Evolutionary conservation across 2,797 vertebrate species (phyloP).

Genomic region (Eulemur rubriventer): DNA sequence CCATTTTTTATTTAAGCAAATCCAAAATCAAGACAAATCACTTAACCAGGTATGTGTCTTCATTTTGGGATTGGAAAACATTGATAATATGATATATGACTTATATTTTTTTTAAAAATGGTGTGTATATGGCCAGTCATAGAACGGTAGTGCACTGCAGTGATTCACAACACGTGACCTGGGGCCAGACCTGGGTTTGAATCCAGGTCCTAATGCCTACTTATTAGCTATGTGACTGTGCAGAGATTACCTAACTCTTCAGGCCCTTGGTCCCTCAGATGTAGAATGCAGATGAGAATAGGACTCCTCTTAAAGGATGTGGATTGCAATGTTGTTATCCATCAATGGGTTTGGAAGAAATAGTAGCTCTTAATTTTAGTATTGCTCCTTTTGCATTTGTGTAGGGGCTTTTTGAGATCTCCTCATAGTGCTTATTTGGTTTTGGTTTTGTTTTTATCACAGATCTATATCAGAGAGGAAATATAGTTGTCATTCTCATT

Average conservation of each 20-base stretch:
- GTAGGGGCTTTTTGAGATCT: neutral
- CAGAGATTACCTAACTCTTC: neutral
- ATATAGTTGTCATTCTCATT: neutral
- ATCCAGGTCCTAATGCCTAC: neutral
- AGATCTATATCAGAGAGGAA: neutral
- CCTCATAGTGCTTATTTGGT: neutral
- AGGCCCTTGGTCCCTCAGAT: neutral
- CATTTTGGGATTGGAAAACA: neutral
- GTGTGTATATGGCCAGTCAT: neutral
- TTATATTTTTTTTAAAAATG: neutral
- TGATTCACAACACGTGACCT: neutral
- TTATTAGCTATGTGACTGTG: neutral
- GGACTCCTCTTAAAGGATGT: neutral
- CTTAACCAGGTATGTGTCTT: neutral
- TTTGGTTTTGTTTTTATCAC: neutral
- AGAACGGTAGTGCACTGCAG: neutral
- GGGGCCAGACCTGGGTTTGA: neutral
- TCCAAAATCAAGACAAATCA: neutral
- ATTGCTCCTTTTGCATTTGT: neutral
- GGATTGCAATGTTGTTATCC: neutral
- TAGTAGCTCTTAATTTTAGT: neutral
- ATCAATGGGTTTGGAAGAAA: neutral
- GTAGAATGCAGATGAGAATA: neutral
- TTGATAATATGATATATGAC: neutral
- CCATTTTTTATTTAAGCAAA: slow-evolving; percentile 16